Conservation (phyloP, 2,888 invertebrate species). For the Eupithecia exiguata region DNA sequence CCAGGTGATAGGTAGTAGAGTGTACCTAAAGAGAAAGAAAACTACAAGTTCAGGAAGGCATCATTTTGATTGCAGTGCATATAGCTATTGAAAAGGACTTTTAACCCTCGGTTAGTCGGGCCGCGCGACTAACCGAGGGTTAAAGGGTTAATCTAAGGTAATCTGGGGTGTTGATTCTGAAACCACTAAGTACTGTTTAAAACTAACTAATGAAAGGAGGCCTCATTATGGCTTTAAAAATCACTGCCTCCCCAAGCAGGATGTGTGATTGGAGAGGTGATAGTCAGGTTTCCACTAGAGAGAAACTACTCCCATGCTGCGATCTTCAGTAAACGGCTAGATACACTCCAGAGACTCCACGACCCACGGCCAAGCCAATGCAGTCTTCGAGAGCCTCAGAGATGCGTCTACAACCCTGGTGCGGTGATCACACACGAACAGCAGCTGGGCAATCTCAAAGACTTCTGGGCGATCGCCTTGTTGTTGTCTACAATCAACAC, state of each 20-base stretch:
- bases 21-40: too few species aligned
- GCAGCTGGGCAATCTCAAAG: conserved; percentile 88
- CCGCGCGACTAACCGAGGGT: too few species aligned
- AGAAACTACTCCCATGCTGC: background rate
- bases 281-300: background rate
- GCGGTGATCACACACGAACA: conserved; percentile 85
- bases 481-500: conserved; percentile 79
- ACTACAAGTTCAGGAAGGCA: background rate
- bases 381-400: background rate
- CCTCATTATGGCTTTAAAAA: conserved; percentile 4
- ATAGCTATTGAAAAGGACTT: background rate
- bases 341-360: background rate
- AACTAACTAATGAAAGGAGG: background rate
- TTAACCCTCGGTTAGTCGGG: too few species aligned
- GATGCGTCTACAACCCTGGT: background rate
- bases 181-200: background rate
- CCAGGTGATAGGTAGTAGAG: background rate
- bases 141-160: background rate
- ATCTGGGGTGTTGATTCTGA: background rate
- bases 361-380: background rate
- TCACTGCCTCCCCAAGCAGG: background rate
- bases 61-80: background rate
- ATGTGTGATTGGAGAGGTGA: background rate
- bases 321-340: background rate
- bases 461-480: conserved; percentile 73